These are phyloP conservation scores for Urophycis tenuis DNA, from an alignment of 2,797 vertebrate genomes.

Conservation along the genomic window DNA sequence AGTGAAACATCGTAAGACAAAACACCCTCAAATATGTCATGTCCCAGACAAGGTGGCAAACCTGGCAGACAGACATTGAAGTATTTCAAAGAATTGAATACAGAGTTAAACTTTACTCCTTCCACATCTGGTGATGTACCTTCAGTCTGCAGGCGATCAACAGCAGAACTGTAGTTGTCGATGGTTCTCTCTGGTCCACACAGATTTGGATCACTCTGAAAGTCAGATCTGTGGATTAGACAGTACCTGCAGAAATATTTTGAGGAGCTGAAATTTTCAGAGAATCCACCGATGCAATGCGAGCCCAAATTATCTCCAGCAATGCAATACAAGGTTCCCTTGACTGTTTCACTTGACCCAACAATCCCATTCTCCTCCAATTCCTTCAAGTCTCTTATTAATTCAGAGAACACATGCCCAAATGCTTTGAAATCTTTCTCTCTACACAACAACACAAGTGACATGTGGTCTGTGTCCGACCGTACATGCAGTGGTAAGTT, in stretches of 20 bases:
- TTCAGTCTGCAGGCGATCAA: slow-evolving; percentile 8
- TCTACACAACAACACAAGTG: slow-evolving; percentile 14
- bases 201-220: background rate
- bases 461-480: slow-evolving; percentile 16
- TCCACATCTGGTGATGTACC: background rate
- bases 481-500: slow-evolving; percentile 9
- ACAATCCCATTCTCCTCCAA: slow-evolving; percentile 26
- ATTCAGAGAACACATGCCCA: slow-evolving; percentile 32
- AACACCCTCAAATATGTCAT: slow-evolving; percentile 31
- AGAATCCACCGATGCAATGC: slow-evolving; percentile 15
- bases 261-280: slow-evolving; percentile 18
- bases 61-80: slow-evolving; percentile 25
- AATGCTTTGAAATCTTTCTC: slow-evolving; percentile 33
- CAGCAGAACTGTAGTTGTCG: slow-evolving; percentile 6
- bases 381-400: slow-evolving; percentile 26
- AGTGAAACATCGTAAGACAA: slow-evolving; percentile 26
- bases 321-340: slow-evolving; percentile 9
- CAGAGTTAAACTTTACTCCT: slow-evolving; percentile 7
- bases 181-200: slow-evolving; percentile 9
- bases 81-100: slow-evolving; percentile 13
- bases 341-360: slow-evolving; percentile 1
- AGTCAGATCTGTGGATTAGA: background rate
- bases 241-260: slow-evolving; percentile 26
- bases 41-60: slow-evolving; percentile 21
- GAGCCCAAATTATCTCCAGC: slow-evolving; percentile 16